Base-by-base conservation (phyloP, 2,888 invertebrate genomes). In the Lysandra coridon region DNA sequence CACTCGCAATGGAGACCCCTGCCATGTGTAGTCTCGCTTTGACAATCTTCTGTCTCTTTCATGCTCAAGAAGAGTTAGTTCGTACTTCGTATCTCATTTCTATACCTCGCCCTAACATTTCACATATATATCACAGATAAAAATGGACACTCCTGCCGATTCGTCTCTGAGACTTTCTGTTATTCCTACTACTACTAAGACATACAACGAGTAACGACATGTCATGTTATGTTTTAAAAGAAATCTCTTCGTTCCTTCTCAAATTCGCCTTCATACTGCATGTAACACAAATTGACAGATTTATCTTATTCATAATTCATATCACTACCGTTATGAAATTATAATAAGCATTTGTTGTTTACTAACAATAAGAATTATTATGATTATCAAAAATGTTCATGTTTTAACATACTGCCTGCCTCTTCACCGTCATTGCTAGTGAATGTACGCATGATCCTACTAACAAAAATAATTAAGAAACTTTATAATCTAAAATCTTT, bases 61-160 rank as follows among this genome's bases (percentile, higher is more conserved):
- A 44, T 7, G 33, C 73, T 40, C 37, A 62, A 62, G 23, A 62
- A 97, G 10, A 62, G 97, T 60, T n/a, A 60, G n/a, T 62, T 23
- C 10, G n/a, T 17, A 60, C 14, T 17, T n/a, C 49, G 53, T 44
- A 44, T 57, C 5, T 5, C 14, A 14, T 23, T 23, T 3, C 23
- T 62, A 23, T 23, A 7, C 62, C 0, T 62, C 6, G 0, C 23
- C 23, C 23, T 62, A 62, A 62, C 83, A 73, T 76, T 40, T 80
- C 83, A 82, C 80, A 83, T 82, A 80, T 82, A 81, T 79, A 80
- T 75, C 64, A 4, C 44, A n/a, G 30, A 10, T 57, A 37, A 37
- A n/a, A 49, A 49, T 49, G 49, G 49, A 49, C 49, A 10, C 10
- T 1, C 44, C 10, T 44, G 10, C 44, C 7, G 7, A 7, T 44